Evolutionary conservation across 2,888 invertebrate genomes (phyloP).

Genomic region (Synergus japonicus): DNA sequence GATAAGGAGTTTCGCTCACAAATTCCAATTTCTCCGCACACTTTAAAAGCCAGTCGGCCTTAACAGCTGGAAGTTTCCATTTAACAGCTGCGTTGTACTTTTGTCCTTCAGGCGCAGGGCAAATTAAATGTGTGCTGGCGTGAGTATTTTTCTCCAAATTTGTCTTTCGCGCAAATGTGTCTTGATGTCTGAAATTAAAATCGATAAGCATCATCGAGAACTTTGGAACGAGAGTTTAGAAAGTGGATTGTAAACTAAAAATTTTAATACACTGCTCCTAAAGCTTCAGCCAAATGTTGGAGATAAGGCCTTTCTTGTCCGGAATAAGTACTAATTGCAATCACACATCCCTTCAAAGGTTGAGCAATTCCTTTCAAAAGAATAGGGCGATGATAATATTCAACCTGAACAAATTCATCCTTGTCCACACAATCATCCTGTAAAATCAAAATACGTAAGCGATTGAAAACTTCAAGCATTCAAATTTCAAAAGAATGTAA

Average conservation of each 20-base stretch:
- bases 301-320: conserved; percentile 87
- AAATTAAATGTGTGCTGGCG: conserved; percentile 90
- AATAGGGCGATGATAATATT: conserved; percentile 87
- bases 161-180: conserved; percentile 83
- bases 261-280: conserved; percentile 84
- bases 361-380: conserved; percentile 77
- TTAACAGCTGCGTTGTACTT: conserved; percentile 90
- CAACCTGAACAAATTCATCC: conserved; percentile 80
- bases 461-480: too few relatives aligned
- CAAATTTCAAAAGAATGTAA: too few relatives aligned
- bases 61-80: conserved; percentile 91
- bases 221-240: neutral
- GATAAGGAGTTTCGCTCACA: conserved; percentile 80
- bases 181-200: conserved; percentile 79
- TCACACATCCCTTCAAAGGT: conserved; percentile 84
- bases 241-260: neutral
- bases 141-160: conserved; percentile 78
- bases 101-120: conserved; percentile 85
- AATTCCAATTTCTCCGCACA: conserved; percentile 82
- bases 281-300: conserved; percentile 82
- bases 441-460: conserved; percentile 44
- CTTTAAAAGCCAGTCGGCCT: conserved; percentile 86
- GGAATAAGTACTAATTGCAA: conserved; percentile 88
- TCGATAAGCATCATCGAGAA: neutral
- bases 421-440: conserved; percentile 84